Evolutionary conservation across 2,113 vertebrate species (phyloP), one percentile per base, ranked within the genome.

Genomic region (Danio rerio): DNA sequence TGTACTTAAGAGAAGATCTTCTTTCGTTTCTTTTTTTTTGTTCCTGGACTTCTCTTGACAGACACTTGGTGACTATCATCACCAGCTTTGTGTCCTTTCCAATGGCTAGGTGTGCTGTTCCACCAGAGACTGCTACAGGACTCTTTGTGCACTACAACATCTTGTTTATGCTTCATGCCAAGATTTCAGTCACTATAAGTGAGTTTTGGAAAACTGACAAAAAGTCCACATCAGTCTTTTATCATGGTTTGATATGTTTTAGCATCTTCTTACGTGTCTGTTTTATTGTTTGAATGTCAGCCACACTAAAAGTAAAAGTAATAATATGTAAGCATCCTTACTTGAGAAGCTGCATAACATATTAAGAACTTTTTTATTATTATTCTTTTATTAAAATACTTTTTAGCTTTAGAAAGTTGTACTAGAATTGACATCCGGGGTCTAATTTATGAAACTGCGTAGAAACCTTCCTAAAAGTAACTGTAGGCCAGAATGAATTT

Each of bases 31-130:
- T 3, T 31, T 31, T 31, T 42, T 50, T 83, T 18, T 81, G 9
- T 65, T 49, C 52, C 49, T 63, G 53, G 68, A 59, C 58, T 40
- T 50, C 20, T 50, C 45, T 50, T 63, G 58, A 77, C 58, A 82
- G 61, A 66, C 80, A 56, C 50, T 5, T 42, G 72, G 62, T 68
- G 72, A 75, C 21, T 50, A 45, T 80, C 5, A 13, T 74, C 59
- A 84, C 59, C 68, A 66, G 58, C 50, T n/a, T 55, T 76, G 58
- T 77, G 62, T 86, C 72, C 9, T 73, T 78, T 83, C 72, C 8
- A 52, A 75, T 80, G 78, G 81, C 71, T 83, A 53, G 68, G 31
- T 68, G 78, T 83, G 78, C 81, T 75, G 78, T 86, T 86, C 40
- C 79, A 83, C 56, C 69, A 78, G 50, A 78, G 55, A 79, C 75